These are phyloP conservation scores for Junonia oenone DNA, from an alignment of 2,888 invertebrate species.

Conservation along the genomic window DNA sequence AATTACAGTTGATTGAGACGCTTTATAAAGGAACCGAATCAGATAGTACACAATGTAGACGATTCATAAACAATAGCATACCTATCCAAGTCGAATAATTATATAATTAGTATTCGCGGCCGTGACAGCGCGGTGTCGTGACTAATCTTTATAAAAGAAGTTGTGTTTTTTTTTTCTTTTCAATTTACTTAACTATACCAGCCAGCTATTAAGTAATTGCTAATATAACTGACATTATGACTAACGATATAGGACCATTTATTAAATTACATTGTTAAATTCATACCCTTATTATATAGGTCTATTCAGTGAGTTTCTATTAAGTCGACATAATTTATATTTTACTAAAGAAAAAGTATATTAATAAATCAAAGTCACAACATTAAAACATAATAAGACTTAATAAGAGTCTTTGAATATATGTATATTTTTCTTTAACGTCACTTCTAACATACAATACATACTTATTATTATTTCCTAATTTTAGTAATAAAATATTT, in stretches of 20 bases:
- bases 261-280: background rate
- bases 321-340: too few species aligned
- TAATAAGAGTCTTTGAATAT: too few species aligned
- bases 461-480: too few species aligned
- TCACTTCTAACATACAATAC: too few species aligned
- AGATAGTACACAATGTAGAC: background rate
- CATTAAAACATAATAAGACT: too few species aligned
- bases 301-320: too few species aligned
- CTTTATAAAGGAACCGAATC: background rate
- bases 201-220: slow-evolving; percentile 19
- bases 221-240: slow-evolving; percentile 15
- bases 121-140: slow-evolving; percentile 15
- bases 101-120: slow-evolving; percentile 21
- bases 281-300: too few species aligned
- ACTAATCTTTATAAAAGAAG: slow-evolving; percentile 22
- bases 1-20: background rate
- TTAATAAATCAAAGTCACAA: too few species aligned
- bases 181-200: slow-evolving; percentile 7
- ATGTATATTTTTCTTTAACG: too few species aligned
- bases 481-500: too few species aligned
- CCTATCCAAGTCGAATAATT: background rate
- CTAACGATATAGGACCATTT: slow-evolving; percentile 4
- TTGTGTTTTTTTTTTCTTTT: slow-evolving; percentile 16
- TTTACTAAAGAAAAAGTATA: too few species aligned
- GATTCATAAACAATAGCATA: slow-evolving; percentile 9